A percentile compares a stretch with the other conserved stretches of the same genome.
phyloP scores from a whole-genome alignment of 2,888 invertebrate species.

The Mellilla xanthometata region DNA sequence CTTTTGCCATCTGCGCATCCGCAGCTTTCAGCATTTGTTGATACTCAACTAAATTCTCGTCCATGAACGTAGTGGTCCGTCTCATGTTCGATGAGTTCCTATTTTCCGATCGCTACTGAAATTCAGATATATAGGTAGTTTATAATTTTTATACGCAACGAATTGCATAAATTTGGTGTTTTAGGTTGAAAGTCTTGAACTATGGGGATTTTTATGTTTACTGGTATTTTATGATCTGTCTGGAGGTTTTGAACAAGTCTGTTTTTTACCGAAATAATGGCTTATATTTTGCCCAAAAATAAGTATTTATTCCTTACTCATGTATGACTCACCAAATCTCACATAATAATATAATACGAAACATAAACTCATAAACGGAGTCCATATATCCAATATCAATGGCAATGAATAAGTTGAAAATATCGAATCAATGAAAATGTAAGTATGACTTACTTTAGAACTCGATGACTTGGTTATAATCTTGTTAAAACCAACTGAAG shows the following conservation, averaged over 20 bases:
- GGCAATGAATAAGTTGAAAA: no score
- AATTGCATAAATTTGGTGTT: no score
- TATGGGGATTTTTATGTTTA: no score
- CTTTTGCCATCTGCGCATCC: constrained; percentile 89
- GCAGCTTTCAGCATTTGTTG: constrained; percentile 86
- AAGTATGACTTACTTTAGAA: constrained; percentile 58
- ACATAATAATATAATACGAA: no score
- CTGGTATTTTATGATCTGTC: constrained; percentile 40
- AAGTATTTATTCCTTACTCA: no score
- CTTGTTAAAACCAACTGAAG: constrained; percentile 73
- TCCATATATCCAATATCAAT: no score
- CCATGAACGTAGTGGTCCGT: constrained; percentile 86
- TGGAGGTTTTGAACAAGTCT: constrained; percentile 10
- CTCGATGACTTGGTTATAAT: constrained; percentile 57
- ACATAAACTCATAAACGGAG: no score
- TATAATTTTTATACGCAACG: no score
- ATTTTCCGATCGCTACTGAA: constrained; percentile 77
- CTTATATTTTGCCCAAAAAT: no score
- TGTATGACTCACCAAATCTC: no score
- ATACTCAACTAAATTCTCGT: constrained; percentile 85
- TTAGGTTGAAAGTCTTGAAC: no score
- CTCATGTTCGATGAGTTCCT: constrained; percentile 60
- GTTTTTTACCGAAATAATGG: constrained; percentile 15
- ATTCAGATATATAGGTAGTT: constrained; percentile 38
- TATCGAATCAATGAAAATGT: no score